Evolutionary conservation across 2,888 invertebrate species (phyloP).

Genomic region (Catocala nupta): DNA sequence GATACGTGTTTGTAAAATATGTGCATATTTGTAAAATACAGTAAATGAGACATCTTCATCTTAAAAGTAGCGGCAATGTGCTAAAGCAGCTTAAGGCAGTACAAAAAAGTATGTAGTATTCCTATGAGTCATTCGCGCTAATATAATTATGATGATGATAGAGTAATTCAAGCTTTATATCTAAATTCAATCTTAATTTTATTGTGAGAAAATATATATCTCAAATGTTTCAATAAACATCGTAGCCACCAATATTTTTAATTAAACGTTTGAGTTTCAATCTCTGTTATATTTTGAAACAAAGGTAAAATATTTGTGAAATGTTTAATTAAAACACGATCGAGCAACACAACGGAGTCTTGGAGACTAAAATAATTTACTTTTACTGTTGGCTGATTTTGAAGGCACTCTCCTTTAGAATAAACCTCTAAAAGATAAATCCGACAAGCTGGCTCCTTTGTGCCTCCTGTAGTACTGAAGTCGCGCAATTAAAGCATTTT

Average conservation of each 20-base stretch:
- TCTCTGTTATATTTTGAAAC: neutral
- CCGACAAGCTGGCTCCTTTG: conserved; percentile 50
- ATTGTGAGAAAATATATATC: no score
- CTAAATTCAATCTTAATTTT: no score
- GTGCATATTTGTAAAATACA: no score
- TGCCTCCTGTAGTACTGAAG: conserved; percentile 42
- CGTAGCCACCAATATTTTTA: neutral
- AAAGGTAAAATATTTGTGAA: conserved; percentile 10
- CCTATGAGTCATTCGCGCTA: no score
- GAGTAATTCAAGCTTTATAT: no score
- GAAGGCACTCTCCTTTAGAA: conserved; percentile 32
- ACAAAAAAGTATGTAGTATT: no score
- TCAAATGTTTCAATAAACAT: no score
- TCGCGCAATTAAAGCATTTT: conserved; percentile 57
- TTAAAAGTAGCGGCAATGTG: no score
- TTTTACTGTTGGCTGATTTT: conserved; percentile 20
- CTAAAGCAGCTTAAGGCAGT: no score
- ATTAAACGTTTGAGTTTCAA: neutral
- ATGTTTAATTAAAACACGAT: conserved; percentile 12
- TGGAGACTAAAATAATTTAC: conserved; percentile 18
- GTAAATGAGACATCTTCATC: no score
- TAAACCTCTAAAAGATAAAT: conserved; percentile 36
- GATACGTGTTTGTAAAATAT: no score
- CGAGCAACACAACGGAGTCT: conserved; percentile 1
- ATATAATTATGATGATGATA: no score